Conservation (phyloP, 2,888 invertebrate species). For the Theretra japonica region DNA sequence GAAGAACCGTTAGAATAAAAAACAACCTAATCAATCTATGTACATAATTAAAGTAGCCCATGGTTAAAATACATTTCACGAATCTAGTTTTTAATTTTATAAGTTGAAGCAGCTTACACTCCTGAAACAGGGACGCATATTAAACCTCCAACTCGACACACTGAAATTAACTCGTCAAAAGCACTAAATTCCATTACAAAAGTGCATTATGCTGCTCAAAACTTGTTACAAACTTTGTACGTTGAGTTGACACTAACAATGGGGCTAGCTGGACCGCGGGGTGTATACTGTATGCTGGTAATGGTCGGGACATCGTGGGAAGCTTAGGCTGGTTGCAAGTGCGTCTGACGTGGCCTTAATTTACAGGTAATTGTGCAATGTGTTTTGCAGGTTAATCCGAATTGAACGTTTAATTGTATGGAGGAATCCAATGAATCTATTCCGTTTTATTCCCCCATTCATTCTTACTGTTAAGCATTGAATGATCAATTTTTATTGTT, state of each 20-base stretch:
- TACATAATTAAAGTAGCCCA: no score
- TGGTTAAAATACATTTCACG: no score
- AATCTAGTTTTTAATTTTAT: background rate
- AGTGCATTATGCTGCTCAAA: slow-evolving; percentile 16
- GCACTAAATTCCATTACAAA: slow-evolving; percentile 15
- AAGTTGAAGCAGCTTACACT: background rate
- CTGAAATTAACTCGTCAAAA: background rate
- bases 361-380: slow-evolving; percentile 30
- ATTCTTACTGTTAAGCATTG: background rate
- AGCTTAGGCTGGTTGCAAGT: slow-evolving; percentile 19
- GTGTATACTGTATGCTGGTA: no score
- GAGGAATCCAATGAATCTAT: background rate
- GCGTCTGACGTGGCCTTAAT: slow-evolving; percentile 26
- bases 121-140: background rate
- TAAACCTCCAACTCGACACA: background rate
- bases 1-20: rapidly evolving
- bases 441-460: slow-evolving; percentile 3
- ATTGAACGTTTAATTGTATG: slow-evolving; percentile 18
- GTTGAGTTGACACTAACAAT: slow-evolving; percentile 21
- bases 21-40: no score
- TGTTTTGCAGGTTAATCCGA: slow-evolving; percentile 16
- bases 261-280: background rate
- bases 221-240: slow-evolving; percentile 24
- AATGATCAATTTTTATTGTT: slow-evolving; percentile 17
- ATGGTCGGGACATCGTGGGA: slow-evolving; percentile 9